These are phyloP conservation scores for Hydrotaea diabolus DNA, from an alignment of 2,888 invertebrate genomes.

Conservation along the genomic window DNA sequence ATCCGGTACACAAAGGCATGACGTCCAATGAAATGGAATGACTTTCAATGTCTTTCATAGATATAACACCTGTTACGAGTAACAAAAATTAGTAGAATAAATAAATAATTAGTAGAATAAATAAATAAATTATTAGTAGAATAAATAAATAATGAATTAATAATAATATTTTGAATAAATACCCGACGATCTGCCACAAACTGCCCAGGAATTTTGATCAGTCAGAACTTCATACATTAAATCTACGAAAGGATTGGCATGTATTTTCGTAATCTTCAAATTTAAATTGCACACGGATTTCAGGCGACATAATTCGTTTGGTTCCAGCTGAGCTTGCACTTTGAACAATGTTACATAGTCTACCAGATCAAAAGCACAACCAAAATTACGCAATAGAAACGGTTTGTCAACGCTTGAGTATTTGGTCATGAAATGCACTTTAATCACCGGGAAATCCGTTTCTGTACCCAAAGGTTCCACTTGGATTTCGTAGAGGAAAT, in stretches of 20 bases:
- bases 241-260: constrained; percentile 79
- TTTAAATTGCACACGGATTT: constrained; percentile 93
- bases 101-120: background rate
- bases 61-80: constrained; percentile 84
- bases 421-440: constrained; percentile 85
- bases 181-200: constrained; percentile 94
- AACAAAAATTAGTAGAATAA: constrained; percentile 57
- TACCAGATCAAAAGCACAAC: constrained; percentile 89
- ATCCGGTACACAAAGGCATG: constrained; percentile 95
- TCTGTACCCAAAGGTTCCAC: constrained; percentile 84
- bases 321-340: constrained; percentile 86
- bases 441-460: constrained; percentile 83
- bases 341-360: constrained; percentile 94
- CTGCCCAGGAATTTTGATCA: constrained; percentile 96
- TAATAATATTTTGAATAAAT: constrained; percentile 64
- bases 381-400: constrained; percentile 81
- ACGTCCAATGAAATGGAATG: constrained; percentile 92
- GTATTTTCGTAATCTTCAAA: constrained; percentile 86
- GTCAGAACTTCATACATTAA: constrained; percentile 97
- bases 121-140: background rate
- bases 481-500: constrained; percentile 91
- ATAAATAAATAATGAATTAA: background rate
- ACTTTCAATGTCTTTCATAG: constrained; percentile 85
- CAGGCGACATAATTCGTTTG: constrained; percentile 92
- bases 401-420: constrained; percentile 81